Evolutionary conservation across 2,113 vertebrate genomes (phyloP).

Genomic region (Dissostichus mawsoni): DNA sequence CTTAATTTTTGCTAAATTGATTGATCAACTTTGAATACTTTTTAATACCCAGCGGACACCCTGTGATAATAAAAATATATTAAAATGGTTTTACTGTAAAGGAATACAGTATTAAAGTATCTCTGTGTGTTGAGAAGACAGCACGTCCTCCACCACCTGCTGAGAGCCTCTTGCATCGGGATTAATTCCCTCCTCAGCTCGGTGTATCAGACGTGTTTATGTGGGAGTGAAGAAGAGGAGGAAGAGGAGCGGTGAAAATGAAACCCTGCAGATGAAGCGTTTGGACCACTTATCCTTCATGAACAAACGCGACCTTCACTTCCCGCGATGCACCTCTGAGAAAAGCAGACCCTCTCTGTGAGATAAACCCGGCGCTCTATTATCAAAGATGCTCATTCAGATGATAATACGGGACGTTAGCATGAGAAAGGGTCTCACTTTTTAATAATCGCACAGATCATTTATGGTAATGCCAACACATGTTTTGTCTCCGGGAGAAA

Average conservation of each 20-base stretch:
- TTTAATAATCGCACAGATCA: conserved; percentile 41
- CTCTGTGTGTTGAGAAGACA: not conserved
- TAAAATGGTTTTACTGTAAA: no score
- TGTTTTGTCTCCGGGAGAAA: conserved; percentile 35
- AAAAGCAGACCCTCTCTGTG: conserved; percentile 24
- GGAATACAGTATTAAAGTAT: no score
- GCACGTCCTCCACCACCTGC: conserved; percentile 9
- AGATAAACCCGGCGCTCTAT: conserved; percentile 14
- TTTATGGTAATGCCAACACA: conserved; percentile 54
- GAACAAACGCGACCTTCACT: conserved; percentile 57
- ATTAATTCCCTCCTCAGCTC: not conserved
- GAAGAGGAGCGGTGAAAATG: not conserved
- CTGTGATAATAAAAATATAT: no score
- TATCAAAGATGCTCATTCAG: conserved; percentile 63
- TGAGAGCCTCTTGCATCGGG: not conserved
- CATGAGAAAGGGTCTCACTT: conserved; percentile 46
- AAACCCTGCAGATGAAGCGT: conserved; percentile 6
- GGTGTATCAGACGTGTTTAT: conserved; percentile 1
- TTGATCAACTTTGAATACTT: no score
- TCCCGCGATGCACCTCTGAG: conserved; percentile 65
- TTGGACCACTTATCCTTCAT: conserved; percentile 33
- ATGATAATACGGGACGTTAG: conserved; percentile 64
- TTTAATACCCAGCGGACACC: no score
- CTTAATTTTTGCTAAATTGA: no score
- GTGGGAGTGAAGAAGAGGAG: not conserved